Evolutionary conservation across 2,113 vertebrate species (phyloP).

Genomic region (Cinclus cinclus): DNA sequence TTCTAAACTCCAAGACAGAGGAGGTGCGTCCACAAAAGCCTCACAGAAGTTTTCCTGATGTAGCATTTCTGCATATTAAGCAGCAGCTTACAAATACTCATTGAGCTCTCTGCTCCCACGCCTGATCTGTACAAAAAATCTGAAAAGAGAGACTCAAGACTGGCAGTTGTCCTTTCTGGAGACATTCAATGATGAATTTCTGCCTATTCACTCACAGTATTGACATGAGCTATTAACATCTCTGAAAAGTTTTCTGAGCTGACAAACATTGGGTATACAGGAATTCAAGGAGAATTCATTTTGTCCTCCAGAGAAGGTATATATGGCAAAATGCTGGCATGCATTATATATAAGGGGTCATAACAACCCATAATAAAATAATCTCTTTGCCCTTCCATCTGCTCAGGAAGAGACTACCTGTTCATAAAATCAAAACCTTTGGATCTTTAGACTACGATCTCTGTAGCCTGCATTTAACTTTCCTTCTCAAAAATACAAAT

Average conservation of each 20-base stretch:
- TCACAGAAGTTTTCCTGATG: constrained; percentile 70
- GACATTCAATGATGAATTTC: constrained; percentile 75
- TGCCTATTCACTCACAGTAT: constrained; percentile 72
- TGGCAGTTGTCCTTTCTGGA: constrained; percentile 79
- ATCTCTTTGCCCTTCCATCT: background rate
- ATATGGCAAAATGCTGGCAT: background rate
- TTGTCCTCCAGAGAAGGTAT: constrained; percentile 10
- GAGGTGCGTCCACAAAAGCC: constrained; percentile 66
- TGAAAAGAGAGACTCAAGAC: constrained; percentile 69
- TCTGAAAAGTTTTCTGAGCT: constrained; percentile 71
- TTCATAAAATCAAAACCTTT: background rate
- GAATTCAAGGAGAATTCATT: constrained; percentile 69
- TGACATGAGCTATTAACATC: constrained; percentile 77
- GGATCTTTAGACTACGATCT: background rate
- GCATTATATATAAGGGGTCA: background rate
- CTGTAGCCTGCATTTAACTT: background rate
- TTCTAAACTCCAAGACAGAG: constrained; percentile 42
- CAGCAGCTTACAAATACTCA: constrained; percentile 84
- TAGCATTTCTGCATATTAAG: constrained; percentile 85
- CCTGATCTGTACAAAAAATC: constrained; percentile 73
- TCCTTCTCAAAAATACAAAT: background rate
- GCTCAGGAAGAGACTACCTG: background rate
- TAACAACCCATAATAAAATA: background rate
- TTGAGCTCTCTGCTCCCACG: constrained; percentile 78
- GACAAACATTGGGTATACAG: constrained; percentile 43